A percentile compares a stretch with the other conserved stretches of the same genome.
phyloP scores from a whole-genome alignment of 1,140 invertebrate species.

The Meloidogyne floridensis region DNA sequence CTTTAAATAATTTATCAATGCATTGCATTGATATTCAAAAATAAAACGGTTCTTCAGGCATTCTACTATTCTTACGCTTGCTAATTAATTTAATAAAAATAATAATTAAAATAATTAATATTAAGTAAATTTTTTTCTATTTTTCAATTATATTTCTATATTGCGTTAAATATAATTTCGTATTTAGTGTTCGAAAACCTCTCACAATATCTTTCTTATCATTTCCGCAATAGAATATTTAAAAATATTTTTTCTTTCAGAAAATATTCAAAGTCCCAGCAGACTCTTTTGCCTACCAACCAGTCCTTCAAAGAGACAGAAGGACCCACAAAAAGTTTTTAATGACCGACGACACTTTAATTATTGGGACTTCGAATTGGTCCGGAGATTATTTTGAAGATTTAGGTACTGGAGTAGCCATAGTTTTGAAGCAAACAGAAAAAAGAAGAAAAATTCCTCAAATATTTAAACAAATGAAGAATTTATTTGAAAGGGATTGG shows the following conservation, averaged over 20 bases:
- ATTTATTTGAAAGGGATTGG: constrained; percentile 58
- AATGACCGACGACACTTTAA: constrained; percentile 89
- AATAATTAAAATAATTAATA: too few relatives aligned
- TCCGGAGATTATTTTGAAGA: constrained; percentile 94
- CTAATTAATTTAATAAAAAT: too few relatives aligned
- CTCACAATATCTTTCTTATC: too few relatives aligned
- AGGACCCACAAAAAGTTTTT: constrained; percentile 99
- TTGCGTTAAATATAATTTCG: too few relatives aligned
- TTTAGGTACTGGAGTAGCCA: constrained; percentile 77
- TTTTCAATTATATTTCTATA: too few relatives aligned
- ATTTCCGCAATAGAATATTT: not conserved
- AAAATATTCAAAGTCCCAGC: constrained; percentile 70
- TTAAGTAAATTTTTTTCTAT: too few relatives aligned
- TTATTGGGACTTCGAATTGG: constrained; percentile 75
- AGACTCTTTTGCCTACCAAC: constrained; percentile 77
- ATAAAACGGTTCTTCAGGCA: too few relatives aligned
- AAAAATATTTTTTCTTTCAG: constrained; percentile 62
- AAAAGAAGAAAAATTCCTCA: constrained; percentile 8
- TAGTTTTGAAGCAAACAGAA: constrained; percentile 53
- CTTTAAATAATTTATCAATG: too few relatives aligned
- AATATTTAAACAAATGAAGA: constrained; percentile 45
- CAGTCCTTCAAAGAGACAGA: constrained; percentile 81
- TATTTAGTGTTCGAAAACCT: too few relatives aligned
- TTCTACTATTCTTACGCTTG: too few relatives aligned
- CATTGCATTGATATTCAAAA: too few relatives aligned